These are phyloP conservation scores for Achlya flavicornis DNA, from an alignment of 2,888 invertebrate genomes.

Conservation along the genomic window DNA sequence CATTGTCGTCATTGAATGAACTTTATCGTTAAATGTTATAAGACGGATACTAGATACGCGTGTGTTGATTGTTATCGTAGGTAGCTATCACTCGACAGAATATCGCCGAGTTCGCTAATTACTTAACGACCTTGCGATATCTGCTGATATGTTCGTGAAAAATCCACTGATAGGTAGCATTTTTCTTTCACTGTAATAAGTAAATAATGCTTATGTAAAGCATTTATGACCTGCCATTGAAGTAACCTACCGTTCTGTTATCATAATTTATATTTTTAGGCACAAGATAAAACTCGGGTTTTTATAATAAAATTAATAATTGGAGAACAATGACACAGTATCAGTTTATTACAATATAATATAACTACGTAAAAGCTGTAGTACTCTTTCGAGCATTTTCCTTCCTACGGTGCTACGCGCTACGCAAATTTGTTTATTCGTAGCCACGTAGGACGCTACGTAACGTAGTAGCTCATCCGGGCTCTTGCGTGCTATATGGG, in stretches of 20 bases:
- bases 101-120: neutral
- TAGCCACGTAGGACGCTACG: slow-evolving; percentile 3
- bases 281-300: neutral
- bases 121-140: slow-evolving; percentile 19
- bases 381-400: neutral
- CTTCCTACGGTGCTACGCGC: neutral
- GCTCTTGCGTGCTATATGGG: neutral
- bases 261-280: slow-evolving; percentile 6
- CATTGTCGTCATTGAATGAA: slow-evolving; percentile 5
- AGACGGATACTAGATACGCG: neutral
- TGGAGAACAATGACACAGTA: neutral
- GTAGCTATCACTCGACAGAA: slow-evolving; percentile 4
- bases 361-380: neutral
- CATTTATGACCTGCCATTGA: neutral
- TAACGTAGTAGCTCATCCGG: neutral
- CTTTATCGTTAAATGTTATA: neutral
- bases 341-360: neutral
- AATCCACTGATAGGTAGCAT: slow-evolving; percentile 8
- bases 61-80: slow-evolving; percentile 1
- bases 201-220: slow-evolving; percentile 3
- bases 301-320: neutral
- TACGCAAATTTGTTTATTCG: neutral
- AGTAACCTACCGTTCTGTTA: neutral
- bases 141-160: slow-evolving; percentile 6
- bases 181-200: slow-evolving; percentile 3